These are phyloP conservation scores for Hydrochoerus hydrochaeris DNA, from an alignment of 2,113 vertebrate species.

Conservation along the genomic window DNA sequence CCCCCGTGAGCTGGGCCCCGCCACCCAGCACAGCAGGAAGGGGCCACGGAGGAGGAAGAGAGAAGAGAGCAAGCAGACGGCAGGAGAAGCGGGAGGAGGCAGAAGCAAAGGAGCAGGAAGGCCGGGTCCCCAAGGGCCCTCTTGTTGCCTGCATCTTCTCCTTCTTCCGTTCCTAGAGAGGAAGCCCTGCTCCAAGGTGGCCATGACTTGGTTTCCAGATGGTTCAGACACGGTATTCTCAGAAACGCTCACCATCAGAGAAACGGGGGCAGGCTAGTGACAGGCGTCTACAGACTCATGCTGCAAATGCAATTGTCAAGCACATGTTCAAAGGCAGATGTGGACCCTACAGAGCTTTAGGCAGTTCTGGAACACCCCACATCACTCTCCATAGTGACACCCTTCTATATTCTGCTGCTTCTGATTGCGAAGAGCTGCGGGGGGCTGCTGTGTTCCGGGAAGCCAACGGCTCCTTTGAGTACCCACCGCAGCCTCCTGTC, in stretches of 20 bases:
- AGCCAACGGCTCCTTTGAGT: background rate
- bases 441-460: background rate
- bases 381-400: background rate
- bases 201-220: background rate
- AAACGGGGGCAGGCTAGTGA: background rate
- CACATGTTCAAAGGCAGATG: background rate
- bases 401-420: background rate
- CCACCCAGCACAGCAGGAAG: fast-evolving
- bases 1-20: constrained; percentile 81
- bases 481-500: fast-evolving
- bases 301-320: background rate
- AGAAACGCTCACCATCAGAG: background rate
- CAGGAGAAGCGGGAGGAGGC: background rate
- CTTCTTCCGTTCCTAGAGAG: background rate
- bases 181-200: fast-evolving
- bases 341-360: background rate
- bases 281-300: fast-evolving
- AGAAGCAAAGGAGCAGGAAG: background rate
- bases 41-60: background rate
- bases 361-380: background rate
- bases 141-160: background rate
- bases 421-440: background rate
- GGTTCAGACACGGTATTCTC: background rate
- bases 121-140: fast-evolving
- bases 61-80: fast-evolving